phyloP scores from a whole-genome alignment of 1,140 invertebrate species.

The Pectinophora gossypiella region DNA sequence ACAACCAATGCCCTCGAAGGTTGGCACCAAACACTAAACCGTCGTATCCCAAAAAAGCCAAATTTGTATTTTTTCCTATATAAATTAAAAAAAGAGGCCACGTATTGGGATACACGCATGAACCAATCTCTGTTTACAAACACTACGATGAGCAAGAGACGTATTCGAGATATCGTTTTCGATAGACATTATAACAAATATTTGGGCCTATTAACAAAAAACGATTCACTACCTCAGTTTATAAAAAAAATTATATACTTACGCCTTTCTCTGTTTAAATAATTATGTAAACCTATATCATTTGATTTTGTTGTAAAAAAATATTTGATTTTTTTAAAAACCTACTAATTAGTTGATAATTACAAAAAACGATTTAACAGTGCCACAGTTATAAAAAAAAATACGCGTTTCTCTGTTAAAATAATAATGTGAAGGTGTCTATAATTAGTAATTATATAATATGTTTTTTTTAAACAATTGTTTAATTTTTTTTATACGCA shows the following conservation, averaged over 20 bases:
- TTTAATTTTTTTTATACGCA: no score
- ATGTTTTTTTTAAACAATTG: no score
- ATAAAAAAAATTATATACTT: neutral
- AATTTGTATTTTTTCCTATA: constrained; percentile 2
- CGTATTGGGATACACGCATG: neutral
- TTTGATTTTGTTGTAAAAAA: no score
- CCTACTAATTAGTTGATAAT: no score
- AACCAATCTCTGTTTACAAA: neutral
- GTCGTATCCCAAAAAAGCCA: neutral
- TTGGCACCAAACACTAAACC: neutral
- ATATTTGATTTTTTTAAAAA: no score
- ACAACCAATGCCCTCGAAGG: neutral
- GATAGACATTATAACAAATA: neutral
- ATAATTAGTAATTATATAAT: no score
- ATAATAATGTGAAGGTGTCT: no score
- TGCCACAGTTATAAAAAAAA: constrained; percentile 1
- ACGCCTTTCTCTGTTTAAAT: no score
- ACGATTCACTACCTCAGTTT: neutral
- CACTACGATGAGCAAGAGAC: neutral
- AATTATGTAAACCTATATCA: no score
- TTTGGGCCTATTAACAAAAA: neutral
- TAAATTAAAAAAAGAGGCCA: constrained; percentile 2
- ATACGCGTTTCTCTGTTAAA: no score
- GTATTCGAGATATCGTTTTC: neutral
- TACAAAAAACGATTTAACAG: no score